These are phyloP conservation scores for Lepidurus apus DNA, from an alignment of 1,140 invertebrate genomes.

Conservation along the genomic window DNA sequence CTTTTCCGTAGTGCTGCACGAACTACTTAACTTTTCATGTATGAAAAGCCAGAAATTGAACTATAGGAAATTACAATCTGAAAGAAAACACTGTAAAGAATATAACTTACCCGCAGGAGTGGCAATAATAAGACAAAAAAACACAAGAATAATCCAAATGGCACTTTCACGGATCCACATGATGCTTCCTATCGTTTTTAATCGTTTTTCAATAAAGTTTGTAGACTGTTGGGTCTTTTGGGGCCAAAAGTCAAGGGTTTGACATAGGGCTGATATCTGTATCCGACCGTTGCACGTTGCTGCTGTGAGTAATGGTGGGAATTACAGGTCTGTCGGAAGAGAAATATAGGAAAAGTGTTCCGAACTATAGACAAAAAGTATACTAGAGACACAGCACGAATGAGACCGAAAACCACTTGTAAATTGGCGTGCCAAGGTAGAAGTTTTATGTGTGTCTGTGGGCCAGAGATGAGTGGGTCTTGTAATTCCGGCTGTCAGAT, in stretches of 20 bases:
- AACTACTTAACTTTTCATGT: no score
- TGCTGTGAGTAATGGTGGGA: neutral
- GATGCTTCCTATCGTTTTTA: neutral
- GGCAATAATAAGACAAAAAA: neutral
- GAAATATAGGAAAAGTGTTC: neutral
- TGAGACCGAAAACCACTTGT: conserved; percentile 8
- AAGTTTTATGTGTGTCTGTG: conserved; percentile 2
- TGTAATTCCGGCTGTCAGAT: conserved; percentile 18
- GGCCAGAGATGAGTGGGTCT: neutral
- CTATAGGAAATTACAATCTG: no score
- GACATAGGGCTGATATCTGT: neutral
- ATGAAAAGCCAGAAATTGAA: neutral
- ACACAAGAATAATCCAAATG: neutral
- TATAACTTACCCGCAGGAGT: neutral
- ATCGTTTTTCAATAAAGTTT: neutral
- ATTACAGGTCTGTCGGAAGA: conserved; percentile 17
- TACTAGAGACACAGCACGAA: neutral
- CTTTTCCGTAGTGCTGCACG: neutral
- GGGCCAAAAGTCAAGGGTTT: neutral
- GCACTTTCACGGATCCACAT: conserved; percentile 8
- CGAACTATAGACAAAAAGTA: neutral
- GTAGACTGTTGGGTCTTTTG: neutral
- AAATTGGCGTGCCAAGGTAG: neutral
- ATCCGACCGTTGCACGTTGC: neutral
- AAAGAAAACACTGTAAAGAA: neutral